Base-by-base conservation (phyloP, 37 sponge, comb jelly and placozoan genomes). In the Amphimedon queenslandica region DNA sequence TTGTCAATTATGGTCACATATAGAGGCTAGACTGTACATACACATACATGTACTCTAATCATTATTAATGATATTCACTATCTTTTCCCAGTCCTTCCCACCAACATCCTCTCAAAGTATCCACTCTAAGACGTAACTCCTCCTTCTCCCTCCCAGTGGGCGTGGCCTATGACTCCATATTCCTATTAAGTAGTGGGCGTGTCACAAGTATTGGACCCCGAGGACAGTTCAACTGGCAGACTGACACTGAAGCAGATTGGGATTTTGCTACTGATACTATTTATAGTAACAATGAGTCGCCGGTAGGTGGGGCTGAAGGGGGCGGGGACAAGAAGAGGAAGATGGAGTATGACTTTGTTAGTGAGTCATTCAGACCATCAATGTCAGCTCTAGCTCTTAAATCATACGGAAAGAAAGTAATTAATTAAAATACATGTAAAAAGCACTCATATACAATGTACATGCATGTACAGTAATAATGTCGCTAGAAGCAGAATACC, bases 201-300 rank as follows among this genome's bases (percentile, higher is more conserved):
- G 83, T 93, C 31, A 88, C 93, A 47, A 93, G 93, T 72, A 81
- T 93, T 40, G 93, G 93, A 39, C 89, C 93, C 16, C 82, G 87
- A 41, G 93, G 93, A n/a, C 86, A 93, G 55, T 85, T 93, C 76
- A 93, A 93, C 73, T 93, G 93, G 93, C 93, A 93, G 86, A 77
- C 67, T 10, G 87, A 87, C 71, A 78, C 76, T 5, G 21, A 1
- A 13, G 78, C 71, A 36, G 83, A 90, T 56, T 90, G 91, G 91
- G 84, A 82, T 35, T 0, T 39, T 3, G 87, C 79, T 10, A 69
- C 91, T 34, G 68, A 82, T 37, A 60, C 81, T 32, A 69, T 90
- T 37, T 79, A 89, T 58, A 47, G 66, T 37, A 57, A 74, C 10
- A 37, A 65, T 4, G 73, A n/a, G n/a, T n/a, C n/a, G n/a, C n/a